Percentiles rank a stretch among this genome's conserved stretches.
Conservation (phyloP, 1,140 invertebrate species). For the Euschistus heros region DNA sequence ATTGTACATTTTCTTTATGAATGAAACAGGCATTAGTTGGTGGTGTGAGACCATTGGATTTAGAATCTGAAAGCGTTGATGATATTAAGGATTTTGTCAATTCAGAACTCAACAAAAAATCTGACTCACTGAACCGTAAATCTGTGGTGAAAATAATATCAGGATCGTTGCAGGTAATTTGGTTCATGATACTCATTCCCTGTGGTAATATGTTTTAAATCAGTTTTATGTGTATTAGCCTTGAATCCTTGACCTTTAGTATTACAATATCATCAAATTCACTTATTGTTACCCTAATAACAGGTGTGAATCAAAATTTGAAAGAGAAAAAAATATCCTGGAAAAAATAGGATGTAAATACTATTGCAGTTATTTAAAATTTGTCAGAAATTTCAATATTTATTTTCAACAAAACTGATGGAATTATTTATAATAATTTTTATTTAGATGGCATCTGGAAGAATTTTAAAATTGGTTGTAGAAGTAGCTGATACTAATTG, state of each 20-base stretch:
- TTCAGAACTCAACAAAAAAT: constrained; percentile 8
- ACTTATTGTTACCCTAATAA: too few species aligned
- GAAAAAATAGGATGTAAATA: too few species aligned
- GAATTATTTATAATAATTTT: neutral
- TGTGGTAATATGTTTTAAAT: too few species aligned
- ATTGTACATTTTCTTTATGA: too few species aligned
- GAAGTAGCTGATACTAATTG: constrained; percentile 23
- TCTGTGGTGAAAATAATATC: constrained; percentile 20
- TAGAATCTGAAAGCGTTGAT: constrained; percentile 7
- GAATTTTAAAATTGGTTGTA: constrained; percentile 11
- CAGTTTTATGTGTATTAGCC: too few species aligned
- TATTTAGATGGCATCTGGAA: constrained; percentile 24
- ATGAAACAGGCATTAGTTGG: constrained; percentile 4
- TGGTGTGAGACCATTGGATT: neutral
- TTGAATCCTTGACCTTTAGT: too few species aligned
- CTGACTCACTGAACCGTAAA: constrained; percentile 13
- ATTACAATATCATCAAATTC: too few species aligned
- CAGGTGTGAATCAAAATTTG: too few species aligned
- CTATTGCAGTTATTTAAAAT: too few species aligned
- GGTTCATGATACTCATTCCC: neutral
- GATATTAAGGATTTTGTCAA: constrained; percentile 11
- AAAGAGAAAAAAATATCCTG: too few species aligned
- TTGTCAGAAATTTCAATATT: too few species aligned
- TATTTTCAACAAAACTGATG: neutral
- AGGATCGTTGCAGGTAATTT: constrained; percentile 19